Percentiles rank a stretch among this genome's conserved stretches.
These are phyloP conservation scores for Brevimyrus niger DNA, from an alignment of 2,113 vertebrate species.

Conservation along the genomic window DNA sequence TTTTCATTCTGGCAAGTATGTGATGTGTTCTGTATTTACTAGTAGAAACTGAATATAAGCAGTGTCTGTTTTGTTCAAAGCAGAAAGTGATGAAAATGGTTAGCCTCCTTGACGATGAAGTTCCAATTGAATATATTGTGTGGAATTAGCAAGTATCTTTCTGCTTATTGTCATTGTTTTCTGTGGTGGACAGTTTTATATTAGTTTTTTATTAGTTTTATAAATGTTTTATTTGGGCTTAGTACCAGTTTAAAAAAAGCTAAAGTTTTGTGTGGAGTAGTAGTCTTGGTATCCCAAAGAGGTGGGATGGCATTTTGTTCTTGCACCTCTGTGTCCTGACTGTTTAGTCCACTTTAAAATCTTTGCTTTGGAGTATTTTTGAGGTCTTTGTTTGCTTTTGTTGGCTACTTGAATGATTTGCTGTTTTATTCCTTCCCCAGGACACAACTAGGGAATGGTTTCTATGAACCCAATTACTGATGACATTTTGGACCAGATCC, in stretches of 20 bases:
- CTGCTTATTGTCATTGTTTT: background rate
- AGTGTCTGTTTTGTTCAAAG: background rate
- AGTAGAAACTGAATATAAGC: background rate
- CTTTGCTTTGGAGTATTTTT: background rate
- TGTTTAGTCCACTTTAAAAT: background rate
- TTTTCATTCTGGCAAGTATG: background rate
- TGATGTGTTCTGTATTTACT: background rate
- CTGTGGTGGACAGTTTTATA: background rate
- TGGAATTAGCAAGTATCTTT: background rate
- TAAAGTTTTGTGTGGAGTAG: background rate
- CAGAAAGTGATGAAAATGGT: background rate
- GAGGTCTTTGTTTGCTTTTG: background rate
- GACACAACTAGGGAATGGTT: background rate
- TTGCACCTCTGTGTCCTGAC: background rate
- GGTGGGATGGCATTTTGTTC: background rate
- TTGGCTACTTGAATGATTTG: background rate
- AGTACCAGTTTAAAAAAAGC: background rate
- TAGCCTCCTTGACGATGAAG: background rate
- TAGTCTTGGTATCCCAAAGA: background rate
- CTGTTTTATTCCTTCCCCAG: background rate
- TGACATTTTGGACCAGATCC: constrained; percentile 6
- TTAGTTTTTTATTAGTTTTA: no score
- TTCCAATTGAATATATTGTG: background rate
- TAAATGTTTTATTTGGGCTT: background rate
- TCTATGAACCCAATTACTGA: constrained; percentile 10